These are phyloP conservation scores for Zeuzera pyrina DNA, from an alignment of 2,888 invertebrate genomes.

Conservation along the genomic window DNA sequence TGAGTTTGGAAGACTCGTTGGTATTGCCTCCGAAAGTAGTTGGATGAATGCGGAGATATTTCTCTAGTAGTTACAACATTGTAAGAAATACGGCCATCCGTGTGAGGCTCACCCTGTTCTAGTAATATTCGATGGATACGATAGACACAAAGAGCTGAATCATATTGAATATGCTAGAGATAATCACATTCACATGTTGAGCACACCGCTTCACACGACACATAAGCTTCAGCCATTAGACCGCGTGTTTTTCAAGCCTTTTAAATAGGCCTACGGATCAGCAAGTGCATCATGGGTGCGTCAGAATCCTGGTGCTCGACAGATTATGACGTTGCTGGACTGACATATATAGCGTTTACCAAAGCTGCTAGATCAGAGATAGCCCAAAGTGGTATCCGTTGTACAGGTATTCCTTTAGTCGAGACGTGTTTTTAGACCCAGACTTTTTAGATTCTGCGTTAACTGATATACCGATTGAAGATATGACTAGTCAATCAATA, in stretches of 20 bases:
- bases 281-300: slow-evolving; percentile 14
- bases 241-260: slow-evolving; percentile 13
- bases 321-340: slow-evolving; percentile 16
- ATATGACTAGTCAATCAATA: neutral
- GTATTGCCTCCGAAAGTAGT: slow-evolving; percentile 1
- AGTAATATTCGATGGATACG: slow-evolving; percentile 9
- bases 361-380: slow-evolving; percentile 13
- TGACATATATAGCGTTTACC: slow-evolving; percentile 13
- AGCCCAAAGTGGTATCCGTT: slow-evolving; percentile 16
- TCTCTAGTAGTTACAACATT: slow-evolving; percentile 11
- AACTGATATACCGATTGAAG: slow-evolving; percentile 5
- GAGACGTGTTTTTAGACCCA: slow-evolving; percentile 13
- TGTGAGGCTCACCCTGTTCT: slow-evolving; percentile 2
- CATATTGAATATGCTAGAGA: slow-evolving; percentile 15
- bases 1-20: slow-evolving; percentile 8
- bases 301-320: slow-evolving; percentile 11
- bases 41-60: slow-evolving; percentile 19
- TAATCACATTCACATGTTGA: slow-evolving; percentile 19
- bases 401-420: slow-evolving; percentile 29
- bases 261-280: slow-evolving; percentile 8
- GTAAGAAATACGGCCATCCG: neutral
- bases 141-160: slow-evolving; percentile 11
- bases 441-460: slow-evolving; percentile 10
- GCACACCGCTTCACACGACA: slow-evolving; percentile 13
- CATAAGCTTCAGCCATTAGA: slow-evolving; percentile 18